Evolutionary conservation across 2,888 invertebrate genomes (phyloP).

Genomic region (Xanthorhoe spadicearia): DNA sequence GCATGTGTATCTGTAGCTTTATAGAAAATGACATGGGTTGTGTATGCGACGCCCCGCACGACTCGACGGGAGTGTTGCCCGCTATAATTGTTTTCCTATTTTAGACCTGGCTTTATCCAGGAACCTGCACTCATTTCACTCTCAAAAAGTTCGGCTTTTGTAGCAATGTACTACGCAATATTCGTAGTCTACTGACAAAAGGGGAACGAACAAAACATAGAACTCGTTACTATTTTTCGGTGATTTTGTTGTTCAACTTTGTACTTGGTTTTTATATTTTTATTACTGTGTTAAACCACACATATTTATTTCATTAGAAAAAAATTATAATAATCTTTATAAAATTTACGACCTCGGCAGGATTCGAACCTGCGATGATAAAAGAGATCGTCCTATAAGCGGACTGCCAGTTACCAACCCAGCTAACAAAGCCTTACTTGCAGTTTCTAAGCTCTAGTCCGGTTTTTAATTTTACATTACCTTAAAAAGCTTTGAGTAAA

Average conservation of each 20-base stretch:
- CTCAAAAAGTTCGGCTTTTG: neutral
- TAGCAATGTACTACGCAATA: constrained; percentile 1
- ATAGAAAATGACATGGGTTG: neutral
- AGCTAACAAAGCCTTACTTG: too few relatives aligned
- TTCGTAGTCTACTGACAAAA: neutral
- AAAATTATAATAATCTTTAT: too few relatives aligned
- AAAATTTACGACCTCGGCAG: too few relatives aligned
- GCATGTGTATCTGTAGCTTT: too few relatives aligned
- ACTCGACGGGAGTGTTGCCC: neutral
- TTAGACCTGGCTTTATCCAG: neutral
- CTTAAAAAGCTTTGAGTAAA: neutral
- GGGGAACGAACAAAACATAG: neutral
- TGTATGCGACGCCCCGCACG: too few relatives aligned
- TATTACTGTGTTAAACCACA: too few relatives aligned
- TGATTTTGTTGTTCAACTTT: neutral
- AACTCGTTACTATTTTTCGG: neutral
- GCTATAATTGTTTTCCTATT: neutral
- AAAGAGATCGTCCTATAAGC: too few relatives aligned
- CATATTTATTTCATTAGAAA: too few relatives aligned
- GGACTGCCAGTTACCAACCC: too few relatives aligned
- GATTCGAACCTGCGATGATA: too few relatives aligned
- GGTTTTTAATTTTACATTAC: neutral
- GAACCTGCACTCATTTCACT: neutral
- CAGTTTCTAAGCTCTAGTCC: neutral
- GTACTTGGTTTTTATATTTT: neutral